Base-by-base conservation (phyloP, 2,888 invertebrate genomes). In the Nasonia oneida region DNA sequence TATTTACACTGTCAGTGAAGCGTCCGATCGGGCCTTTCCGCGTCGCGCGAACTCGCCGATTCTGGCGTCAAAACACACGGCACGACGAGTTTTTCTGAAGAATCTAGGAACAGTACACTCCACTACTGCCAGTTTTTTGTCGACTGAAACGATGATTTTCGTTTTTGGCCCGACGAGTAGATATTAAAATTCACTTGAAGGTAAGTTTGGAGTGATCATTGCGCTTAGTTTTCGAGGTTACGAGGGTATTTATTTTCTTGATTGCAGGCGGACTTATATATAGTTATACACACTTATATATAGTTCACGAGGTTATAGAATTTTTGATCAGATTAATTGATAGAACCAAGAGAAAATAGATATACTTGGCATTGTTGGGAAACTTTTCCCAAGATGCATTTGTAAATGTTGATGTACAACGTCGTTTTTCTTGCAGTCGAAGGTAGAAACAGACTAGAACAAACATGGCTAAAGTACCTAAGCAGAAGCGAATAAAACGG, bases 391-490 rank as follows among this genome's bases (percentile, higher is more conserved):
- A 23, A 61, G 23, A 57, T 57, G n/a, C 23, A 23, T 61, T 6
- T n/a, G 2, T 8, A n/a, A 61, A n/a, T n/a, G 1, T 61, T 23
- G 57, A 23, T 2, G 57, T 8, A n/a, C 18, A 61, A n/a, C 23
- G 8, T 8, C 8, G n/a, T 61, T 61, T 61, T 61, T 15, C 23
- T n/a, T 61, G 57, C n/a, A 61, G 57, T 18, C 8, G n/a, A 61
- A 33, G 67, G 15, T 67, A 29, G 2, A 23, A 10, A 67, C 12
- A 67, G 3, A 67, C 12, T 15, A 67, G 67, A 67, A 6, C 12
- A 89, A 87, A 76, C 37, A 92, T 92, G 92, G 88, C 92, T 2
- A 89, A 89, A 29, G 87, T 91, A 73, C 83, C 89, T 0, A 92
- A 89, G 73, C 89, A 90, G 42, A 88, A 89, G 10, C 90, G 91